Conservation (phyloP, 1,140 invertebrate genomes). For the Calycopis cecrops region DNA sequence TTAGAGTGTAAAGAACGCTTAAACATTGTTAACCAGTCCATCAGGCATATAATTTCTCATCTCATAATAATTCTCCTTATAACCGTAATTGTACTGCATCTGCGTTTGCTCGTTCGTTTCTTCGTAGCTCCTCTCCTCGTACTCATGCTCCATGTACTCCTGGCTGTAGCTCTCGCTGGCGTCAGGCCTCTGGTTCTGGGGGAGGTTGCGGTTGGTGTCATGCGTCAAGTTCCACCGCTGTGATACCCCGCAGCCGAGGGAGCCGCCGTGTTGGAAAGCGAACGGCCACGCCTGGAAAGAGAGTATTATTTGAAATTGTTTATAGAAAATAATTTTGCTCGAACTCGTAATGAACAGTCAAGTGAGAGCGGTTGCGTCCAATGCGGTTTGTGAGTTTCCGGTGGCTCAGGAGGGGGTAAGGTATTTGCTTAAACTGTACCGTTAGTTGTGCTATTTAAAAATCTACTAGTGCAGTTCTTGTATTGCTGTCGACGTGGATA, state of each 20-base stretch:
- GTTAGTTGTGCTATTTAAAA: too few species aligned
- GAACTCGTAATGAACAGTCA: too few species aligned
- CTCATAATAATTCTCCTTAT: slow-evolving; percentile 60
- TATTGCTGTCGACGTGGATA: too few species aligned
- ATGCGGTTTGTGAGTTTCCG: too few species aligned
- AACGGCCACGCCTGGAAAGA: slow-evolving; percentile 64
- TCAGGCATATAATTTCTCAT: slow-evolving; percentile 54
- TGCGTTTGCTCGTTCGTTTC: slow-evolving; percentile 44
- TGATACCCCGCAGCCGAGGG: slow-evolving; percentile 54
- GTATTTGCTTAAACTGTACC: too few species aligned
- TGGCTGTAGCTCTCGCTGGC: slow-evolving; percentile 28
- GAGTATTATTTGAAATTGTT: background rate
- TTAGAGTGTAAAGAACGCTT: too few species aligned
- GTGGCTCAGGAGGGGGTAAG: too few species aligned
- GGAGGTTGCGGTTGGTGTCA: slow-evolving; percentile 14
- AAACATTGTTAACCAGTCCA: slow-evolving; percentile 46
- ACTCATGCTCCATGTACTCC: slow-evolving; percentile 58
- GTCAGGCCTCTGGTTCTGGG: background rate
- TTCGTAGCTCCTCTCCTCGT: slow-evolving; percentile 55
- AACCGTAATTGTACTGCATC: slow-evolving; percentile 49
- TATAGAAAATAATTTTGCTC: too few species aligned
- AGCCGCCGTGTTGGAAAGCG: slow-evolving; percentile 61
- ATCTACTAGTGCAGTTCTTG: too few species aligned
- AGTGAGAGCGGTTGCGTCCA: too few species aligned
- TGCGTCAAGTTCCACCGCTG: slow-evolving; percentile 56